Conservation (phyloP, 2,797 vertebrate genomes). For the Leucoraja ocellata region DNA sequence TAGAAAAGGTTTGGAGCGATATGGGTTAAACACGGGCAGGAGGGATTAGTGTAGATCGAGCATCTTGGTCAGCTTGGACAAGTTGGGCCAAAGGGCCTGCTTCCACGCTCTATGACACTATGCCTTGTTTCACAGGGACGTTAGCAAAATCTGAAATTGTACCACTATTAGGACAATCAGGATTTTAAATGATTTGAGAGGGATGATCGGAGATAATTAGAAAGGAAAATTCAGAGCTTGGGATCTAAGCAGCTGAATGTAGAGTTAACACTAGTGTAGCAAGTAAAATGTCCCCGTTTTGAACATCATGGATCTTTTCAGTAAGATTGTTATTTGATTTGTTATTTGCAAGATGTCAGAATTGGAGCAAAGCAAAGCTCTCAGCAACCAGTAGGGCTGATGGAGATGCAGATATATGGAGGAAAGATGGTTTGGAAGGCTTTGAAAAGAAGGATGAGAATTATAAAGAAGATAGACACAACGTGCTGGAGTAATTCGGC, state of each 20-base stretch:
- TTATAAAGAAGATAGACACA: neutral
- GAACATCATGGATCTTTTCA: too few relatives aligned
- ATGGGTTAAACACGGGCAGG: too few relatives aligned
- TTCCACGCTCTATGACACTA: too few relatives aligned
- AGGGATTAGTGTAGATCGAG: too few relatives aligned
- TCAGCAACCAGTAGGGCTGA: neutral
- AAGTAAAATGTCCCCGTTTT: neutral
- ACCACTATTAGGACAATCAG: neutral
- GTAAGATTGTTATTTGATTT: too few relatives aligned
- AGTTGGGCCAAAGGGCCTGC: too few relatives aligned
- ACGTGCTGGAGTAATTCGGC: too few relatives aligned
- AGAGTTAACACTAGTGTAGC: neutral
- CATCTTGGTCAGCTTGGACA: too few relatives aligned
- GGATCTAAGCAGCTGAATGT: neutral
- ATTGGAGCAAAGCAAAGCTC: neutral
- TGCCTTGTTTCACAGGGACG: neutral
- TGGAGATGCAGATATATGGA: neutral
- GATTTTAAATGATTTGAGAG: neutral
- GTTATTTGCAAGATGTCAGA: neutral
- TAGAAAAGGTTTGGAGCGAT: too few relatives aligned
- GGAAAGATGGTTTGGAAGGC: neutral
- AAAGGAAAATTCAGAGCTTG: neutral
- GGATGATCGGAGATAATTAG: neutral
- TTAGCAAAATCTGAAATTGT: neutral
- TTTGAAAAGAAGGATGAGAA: neutral